Conservation (phyloP, 2,888 invertebrate genomes). For the Elegia similella region DNA sequence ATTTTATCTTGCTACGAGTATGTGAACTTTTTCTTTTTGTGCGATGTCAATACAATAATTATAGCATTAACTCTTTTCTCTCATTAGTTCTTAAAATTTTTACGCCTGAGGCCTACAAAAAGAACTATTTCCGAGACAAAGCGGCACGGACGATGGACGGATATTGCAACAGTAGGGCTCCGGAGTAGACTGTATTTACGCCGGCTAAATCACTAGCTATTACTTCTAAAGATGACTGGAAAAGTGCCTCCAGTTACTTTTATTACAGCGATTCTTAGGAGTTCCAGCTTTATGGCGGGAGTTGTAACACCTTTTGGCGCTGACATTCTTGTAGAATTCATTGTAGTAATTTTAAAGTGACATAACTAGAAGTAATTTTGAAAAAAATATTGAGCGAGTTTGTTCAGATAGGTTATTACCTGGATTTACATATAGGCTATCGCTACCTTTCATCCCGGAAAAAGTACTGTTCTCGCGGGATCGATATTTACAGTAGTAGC, state of each 20-base stretch:
- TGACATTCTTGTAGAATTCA: neutral
- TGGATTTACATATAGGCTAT: too few relatives aligned
- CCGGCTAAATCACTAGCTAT: constrained; percentile 22
- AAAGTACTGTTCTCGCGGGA: too few relatives aligned
- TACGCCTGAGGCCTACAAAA: constrained; percentile 1
- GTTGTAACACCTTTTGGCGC: constrained; percentile 1
- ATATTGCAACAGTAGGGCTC: constrained; percentile 25
- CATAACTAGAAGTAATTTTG: too few relatives aligned
- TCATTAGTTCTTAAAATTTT: neutral
- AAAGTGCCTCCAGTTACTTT: constrained; percentile 37
- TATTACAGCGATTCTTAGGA: constrained; percentile 39
- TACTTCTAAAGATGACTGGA: constrained; percentile 33
- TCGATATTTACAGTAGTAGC: too few relatives aligned
- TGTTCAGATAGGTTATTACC: too few relatives aligned
- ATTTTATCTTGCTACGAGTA: too few relatives aligned
- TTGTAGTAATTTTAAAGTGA: neutral
- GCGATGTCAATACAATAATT: too few relatives aligned
- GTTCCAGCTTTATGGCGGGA: constrained; percentile 26
- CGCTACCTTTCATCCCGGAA: too few relatives aligned
- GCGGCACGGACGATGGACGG: constrained; percentile 32
- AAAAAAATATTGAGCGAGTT: too few relatives aligned
- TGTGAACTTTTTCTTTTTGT: too few relatives aligned
- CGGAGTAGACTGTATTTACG: constrained; percentile 21
- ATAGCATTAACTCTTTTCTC: too few relatives aligned
- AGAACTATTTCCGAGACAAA: constrained; percentile 22